Evolutionary conservation across 37 sponge, comb jelly and placozoan species (phyloP).

Genomic region (Hormiphora californensis): DNA sequence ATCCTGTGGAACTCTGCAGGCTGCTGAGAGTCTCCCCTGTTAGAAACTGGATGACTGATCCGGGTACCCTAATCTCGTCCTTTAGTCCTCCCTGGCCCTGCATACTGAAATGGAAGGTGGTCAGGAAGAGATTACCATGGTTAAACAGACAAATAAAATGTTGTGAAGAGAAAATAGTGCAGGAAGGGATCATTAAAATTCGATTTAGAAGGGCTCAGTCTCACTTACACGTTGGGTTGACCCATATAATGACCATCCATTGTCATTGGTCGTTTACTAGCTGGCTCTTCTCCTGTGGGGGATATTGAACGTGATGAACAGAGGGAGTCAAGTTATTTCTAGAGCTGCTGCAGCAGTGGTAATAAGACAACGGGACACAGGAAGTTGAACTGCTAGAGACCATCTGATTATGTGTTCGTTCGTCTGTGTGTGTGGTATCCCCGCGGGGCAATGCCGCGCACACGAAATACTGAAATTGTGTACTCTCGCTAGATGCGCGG

Average conservation of each 20-base stretch:
- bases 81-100: constrained; percentile 27
- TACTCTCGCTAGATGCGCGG: too few relatives aligned
- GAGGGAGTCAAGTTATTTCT: too few relatives aligned
- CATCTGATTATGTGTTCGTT: too few relatives aligned
- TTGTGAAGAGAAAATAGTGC: background rate
- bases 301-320: too few relatives aligned
- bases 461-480: too few relatives aligned
- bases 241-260: background rate
- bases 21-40: constrained; percentile 25
- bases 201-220: background rate
- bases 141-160: background rate
- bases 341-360: too few relatives aligned
- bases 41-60: constrained; percentile 44
- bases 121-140: background rate
- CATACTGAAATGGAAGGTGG: background rate
- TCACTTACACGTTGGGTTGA: background rate
- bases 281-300: background rate
- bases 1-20: constrained; percentile 9
- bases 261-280: constrained; percentile 22
- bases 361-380: too few relatives aligned
- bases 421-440: too few relatives aligned
- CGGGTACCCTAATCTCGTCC: constrained; percentile 42
- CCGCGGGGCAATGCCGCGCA: too few relatives aligned
- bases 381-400: too few relatives aligned
- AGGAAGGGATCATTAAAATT: background rate